These are phyloP conservation scores for Euproctis similis DNA, from an alignment of 2,888 invertebrate genomes.

Conservation along the genomic window DNA sequence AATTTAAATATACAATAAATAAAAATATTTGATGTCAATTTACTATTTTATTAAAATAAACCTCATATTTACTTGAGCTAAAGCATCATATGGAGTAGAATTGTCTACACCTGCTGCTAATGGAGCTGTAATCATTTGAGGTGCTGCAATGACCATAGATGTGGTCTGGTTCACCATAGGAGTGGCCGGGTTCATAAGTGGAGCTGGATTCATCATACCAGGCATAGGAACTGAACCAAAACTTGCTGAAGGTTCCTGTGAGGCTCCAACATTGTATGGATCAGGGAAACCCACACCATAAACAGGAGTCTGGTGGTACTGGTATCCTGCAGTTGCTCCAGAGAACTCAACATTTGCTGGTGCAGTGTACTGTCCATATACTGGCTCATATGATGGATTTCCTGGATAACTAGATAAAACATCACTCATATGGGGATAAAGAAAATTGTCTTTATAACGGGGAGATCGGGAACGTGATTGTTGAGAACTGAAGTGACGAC, in stretches of 20 bases:
- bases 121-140: conserved; percentile 21
- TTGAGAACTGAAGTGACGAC: conserved; percentile 11
- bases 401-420: conserved; percentile 5
- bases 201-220: too few relatives aligned
- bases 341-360: too few relatives aligned
- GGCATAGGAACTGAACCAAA: too few relatives aligned
- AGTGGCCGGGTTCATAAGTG: conserved; percentile 20
- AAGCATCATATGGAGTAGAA: conserved; percentile 48
- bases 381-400: conserved; percentile 14
- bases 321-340: conserved; percentile 9
- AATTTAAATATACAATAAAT: too few relatives aligned
- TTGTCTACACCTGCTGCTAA: conserved; percentile 17
- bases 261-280: conserved; percentile 36
- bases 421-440: conserved; percentile 34
- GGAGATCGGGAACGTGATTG: conserved; percentile 20
- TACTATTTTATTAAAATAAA: conserved; percentile 4
- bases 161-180: conserved; percentile 6
- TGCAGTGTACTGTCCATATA: neutral
- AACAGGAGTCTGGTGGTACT: conserved; percentile 21
- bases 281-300: conserved; percentile 33
- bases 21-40: conserved; percentile 4
- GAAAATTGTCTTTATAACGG: conserved; percentile 31
- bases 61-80: conserved; percentile 59
- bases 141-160: conserved; percentile 7
- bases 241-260: too few relatives aligned